A percentile compares a stretch with the other conserved stretches of the same genome.
phyloP scores from a whole-genome alignment of 2,888 invertebrate genomes.

The Gibbula magus region DNA sequence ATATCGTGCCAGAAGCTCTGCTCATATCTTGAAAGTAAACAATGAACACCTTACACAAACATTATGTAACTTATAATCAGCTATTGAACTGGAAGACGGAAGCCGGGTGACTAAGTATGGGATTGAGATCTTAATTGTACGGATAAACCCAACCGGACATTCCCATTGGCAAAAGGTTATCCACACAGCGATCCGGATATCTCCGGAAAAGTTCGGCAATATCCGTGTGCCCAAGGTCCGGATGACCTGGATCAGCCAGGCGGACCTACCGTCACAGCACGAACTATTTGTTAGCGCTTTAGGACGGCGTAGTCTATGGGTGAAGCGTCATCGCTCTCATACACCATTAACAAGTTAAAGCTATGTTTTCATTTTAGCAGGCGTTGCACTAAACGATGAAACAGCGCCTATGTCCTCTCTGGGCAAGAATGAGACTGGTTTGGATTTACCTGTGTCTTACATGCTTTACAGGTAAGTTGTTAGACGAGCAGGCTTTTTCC shows the following conservation, averaged over 20 bases:
- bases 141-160: too few species aligned
- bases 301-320: not conserved
- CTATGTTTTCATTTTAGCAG: not conserved
- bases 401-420: not conserved
- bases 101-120: too few species aligned
- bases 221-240: not conserved
- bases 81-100: too few species aligned
- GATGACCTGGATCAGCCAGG: not conserved
- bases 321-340: not conserved
- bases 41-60: too few species aligned
- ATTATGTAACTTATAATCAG: too few species aligned
- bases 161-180: too few species aligned
- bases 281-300: conserved; percentile 3
- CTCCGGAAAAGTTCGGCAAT: conserved; percentile 1
- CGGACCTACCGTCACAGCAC: not conserved
- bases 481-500: too few species aligned
- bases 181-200: not conserved
- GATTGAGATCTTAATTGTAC: too few species aligned
- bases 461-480: not conserved
- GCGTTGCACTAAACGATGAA: not conserved
- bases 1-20: too few species aligned
- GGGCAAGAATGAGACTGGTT: not conserved
- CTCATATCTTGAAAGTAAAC: too few species aligned
- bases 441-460: not conserved
- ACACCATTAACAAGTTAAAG: not conserved